Evolutionary conservation across 2,113 vertebrate genomes (phyloP).

Genomic region (pig (Sus scrofa)): DNA sequence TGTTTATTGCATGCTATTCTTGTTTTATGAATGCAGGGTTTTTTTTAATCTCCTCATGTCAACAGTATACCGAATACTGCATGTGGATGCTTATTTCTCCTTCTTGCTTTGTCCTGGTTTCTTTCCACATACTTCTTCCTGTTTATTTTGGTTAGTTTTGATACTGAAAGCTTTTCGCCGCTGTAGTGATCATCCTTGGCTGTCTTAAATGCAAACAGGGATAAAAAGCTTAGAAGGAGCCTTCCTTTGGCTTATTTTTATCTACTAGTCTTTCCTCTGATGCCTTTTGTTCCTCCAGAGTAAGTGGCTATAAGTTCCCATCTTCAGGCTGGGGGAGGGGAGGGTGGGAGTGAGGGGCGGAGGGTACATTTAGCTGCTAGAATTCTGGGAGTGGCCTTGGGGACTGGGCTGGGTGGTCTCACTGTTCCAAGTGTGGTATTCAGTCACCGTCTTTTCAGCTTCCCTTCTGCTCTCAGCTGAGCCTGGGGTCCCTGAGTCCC

Average conservation of each 20-base stretch:
- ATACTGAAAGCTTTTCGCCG: neutral
- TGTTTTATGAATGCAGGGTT: neutral
- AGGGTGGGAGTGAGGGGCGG: neutral
- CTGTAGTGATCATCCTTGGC: neutral
- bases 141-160: neutral
- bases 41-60: neutral
- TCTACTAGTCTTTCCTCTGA: neutral
- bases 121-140: too few species aligned
- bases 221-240: neutral
- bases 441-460: neutral
- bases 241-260: neutral
- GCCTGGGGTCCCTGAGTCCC: neutral
- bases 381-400: neutral
- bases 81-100: neutral
- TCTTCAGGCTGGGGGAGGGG: neutral
- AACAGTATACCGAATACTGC: neutral
- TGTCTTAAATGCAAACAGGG: neutral
- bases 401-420: neutral
- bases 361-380: neutral
- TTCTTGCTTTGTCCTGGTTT: neutral
- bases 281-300: neutral
- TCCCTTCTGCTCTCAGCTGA: neutral
- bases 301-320: neutral
- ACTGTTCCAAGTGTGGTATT: neutral
- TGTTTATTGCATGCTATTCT: neutral